Percentiles rank a stretch among this genome's conserved stretches.
Conservation (phyloP, 2,113 vertebrate genomes). For the rat (Rattus norvegicus) region DNA sequence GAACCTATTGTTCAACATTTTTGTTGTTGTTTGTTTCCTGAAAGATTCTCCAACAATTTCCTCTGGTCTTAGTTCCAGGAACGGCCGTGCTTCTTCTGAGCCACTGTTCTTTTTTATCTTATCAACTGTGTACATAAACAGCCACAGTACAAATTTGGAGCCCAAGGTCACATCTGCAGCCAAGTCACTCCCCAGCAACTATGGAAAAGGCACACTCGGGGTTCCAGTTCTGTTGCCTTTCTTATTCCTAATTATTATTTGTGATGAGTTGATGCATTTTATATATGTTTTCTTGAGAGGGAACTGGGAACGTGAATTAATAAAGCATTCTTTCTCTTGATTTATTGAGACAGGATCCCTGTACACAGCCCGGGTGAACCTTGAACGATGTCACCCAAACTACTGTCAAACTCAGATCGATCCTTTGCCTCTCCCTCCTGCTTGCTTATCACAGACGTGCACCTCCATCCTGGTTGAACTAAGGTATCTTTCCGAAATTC, state of each 20-base stretch:
- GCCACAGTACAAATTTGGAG: not conserved
- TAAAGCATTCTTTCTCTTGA: constrained; percentile 7
- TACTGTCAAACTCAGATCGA: not conserved
- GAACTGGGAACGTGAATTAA: not conserved
- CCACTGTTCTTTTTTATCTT: not conserved
- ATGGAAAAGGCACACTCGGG: not conserved
- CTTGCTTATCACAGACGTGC: not conserved
- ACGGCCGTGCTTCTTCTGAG: not conserved
- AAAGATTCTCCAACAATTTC: not conserved
- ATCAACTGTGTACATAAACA: not conserved
- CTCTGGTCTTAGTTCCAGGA: not conserved
- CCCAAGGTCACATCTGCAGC: not conserved
- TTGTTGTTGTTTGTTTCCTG: not conserved
- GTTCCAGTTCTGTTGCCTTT: not conserved
- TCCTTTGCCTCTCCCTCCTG: not conserved
- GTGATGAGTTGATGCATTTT: not conserved
- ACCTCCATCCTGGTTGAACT: not conserved
- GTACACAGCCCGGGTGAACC: not conserved
- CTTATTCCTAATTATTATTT: constrained; percentile 26
- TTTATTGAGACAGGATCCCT: not conserved
- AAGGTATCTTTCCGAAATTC: constrained; percentile 1
- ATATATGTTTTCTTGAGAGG: constrained; percentile 2
- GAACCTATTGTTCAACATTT: not conserved
- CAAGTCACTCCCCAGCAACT: not conserved
- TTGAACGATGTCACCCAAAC: not conserved